These are phyloP conservation scores for Garrulus glandarius DNA, from an alignment of 2,797 vertebrate species.

Conservation along the genomic window DNA sequence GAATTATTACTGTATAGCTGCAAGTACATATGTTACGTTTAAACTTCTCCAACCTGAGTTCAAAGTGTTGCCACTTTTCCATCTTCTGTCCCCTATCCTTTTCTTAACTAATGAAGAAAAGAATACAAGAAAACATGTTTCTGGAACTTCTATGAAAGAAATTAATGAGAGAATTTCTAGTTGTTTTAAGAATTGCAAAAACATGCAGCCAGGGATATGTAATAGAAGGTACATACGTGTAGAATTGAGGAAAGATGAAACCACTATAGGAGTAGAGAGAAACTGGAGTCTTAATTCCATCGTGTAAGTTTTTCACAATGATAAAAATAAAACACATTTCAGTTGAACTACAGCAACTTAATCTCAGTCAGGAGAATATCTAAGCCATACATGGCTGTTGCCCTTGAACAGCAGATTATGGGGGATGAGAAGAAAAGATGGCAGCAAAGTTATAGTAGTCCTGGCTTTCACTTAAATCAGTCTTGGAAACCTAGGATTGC, in stretches of 20 bases:
- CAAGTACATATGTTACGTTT: neutral
- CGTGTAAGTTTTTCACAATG: neutral
- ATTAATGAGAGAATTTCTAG: neutral
- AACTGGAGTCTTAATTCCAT: neutral
- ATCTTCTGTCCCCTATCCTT: neutral
- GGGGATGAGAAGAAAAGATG: neutral
- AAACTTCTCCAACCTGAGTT: neutral
- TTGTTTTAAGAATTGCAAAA: neutral
- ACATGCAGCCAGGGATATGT: neutral
- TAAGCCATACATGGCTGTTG: neutral
- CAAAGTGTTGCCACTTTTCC: neutral
- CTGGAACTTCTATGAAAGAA: neutral
- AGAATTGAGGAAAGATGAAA: neutral
- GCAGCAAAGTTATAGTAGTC: neutral
- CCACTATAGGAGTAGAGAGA: neutral
- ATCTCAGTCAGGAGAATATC: neutral
- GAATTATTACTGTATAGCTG: neutral
- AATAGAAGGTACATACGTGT: neutral
- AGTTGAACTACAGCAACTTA: neutral
- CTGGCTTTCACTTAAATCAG: neutral
- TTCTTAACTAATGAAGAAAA: neutral
- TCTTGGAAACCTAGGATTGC: neutral
- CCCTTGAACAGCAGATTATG: neutral
- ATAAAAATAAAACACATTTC: neutral
- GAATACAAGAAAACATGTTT: neutral